A percentile compares a stretch with the other conserved stretches of the same genome.
Evolutionary conservation across 1,140 invertebrate species (phyloP).

Genomic region (Magallana angulata): DNA sequence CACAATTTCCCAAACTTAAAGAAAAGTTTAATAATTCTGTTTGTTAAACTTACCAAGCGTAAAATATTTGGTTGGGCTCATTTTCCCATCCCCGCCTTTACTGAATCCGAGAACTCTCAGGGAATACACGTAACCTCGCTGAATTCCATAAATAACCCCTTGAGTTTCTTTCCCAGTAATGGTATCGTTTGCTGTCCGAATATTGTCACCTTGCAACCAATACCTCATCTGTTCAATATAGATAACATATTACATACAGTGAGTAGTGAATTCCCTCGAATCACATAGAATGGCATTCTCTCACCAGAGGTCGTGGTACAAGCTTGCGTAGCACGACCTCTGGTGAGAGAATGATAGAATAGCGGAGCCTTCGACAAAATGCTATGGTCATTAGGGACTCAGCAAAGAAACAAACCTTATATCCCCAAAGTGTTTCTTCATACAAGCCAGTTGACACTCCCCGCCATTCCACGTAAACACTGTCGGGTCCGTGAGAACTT

Average conservation of each 20-base stretch:
- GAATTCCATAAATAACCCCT: constrained; percentile 83
- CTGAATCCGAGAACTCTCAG: constrained; percentile 95
- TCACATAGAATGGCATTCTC: too few species aligned
- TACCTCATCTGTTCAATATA: constrained; percentile 58
- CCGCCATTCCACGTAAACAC: constrained; percentile 64
- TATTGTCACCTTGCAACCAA: constrained; percentile 60
- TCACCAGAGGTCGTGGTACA: too few species aligned
- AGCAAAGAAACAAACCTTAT: constrained; percentile 59
- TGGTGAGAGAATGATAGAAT: too few species aligned
- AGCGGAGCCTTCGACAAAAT: too few species aligned
- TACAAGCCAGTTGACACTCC: constrained; percentile 60
- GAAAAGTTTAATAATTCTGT: too few species aligned
- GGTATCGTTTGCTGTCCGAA: constrained; percentile 58
- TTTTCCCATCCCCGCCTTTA: constrained; percentile 95
- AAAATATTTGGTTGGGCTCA: constrained; percentile 86
- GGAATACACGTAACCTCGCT: constrained; percentile 88
- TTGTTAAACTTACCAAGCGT: constrained; percentile 49
- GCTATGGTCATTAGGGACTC: too few species aligned
- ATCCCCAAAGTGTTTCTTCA: constrained; percentile 66
- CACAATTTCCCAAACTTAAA: too few species aligned
- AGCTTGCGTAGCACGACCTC: too few species aligned
- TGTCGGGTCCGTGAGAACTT: constrained; percentile 57
- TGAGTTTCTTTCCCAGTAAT: constrained; percentile 54
- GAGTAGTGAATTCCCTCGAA: too few species aligned
- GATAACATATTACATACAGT: neutral